These are phyloP conservation scores for Cheilosia pagana DNA, from an alignment of 2,888 invertebrate species.

Conservation along the genomic window DNA sequence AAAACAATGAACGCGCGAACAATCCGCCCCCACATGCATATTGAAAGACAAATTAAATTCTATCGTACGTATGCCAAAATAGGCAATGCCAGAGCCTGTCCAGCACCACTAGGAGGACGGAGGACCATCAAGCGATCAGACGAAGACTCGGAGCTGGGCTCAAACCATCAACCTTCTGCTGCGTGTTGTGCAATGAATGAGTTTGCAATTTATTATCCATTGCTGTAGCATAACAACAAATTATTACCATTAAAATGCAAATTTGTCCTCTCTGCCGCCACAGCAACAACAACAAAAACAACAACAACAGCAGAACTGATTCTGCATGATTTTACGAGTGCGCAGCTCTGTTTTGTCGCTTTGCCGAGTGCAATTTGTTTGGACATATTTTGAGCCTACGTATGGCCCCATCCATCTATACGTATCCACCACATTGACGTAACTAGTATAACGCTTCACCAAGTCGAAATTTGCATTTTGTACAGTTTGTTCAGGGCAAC, in stretches of 20 bases:
- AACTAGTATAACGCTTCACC: constrained; percentile 65
- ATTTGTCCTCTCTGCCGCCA: constrained; percentile 67
- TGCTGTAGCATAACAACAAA: constrained; percentile 72
- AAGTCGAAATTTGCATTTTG: constrained; percentile 65
- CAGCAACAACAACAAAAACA: constrained; percentile 2
- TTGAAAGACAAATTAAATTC: constrained; percentile 74
- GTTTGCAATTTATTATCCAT: constrained; percentile 72
- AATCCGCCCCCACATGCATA: constrained; percentile 73
- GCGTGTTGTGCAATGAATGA: constrained; percentile 73
- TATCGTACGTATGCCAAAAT: constrained; percentile 57
- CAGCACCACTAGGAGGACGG: constrained; percentile 53
- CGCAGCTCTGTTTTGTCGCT: constrained; percentile 58
- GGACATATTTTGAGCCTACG: constrained; percentile 69
- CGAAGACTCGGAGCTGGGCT: constrained; percentile 33
- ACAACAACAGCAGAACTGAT: constrained; percentile 51
- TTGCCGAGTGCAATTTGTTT: constrained; percentile 53
- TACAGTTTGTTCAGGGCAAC: constrained; percentile 54
- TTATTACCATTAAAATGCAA: constrained; percentile 76
- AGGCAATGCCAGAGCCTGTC: constrained; percentile 70
- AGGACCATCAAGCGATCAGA: constrained; percentile 61
- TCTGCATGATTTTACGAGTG: constrained; percentile 16
- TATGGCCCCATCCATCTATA: constrained; percentile 50
- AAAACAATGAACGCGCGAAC: constrained; percentile 71
- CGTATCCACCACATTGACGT: constrained; percentile 51
- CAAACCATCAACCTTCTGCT: constrained; percentile 69